These are phyloP conservation scores for Cepaea hortensis DNA, from an alignment of 2,888 invertebrate genomes.

Conservation along the genomic window DNA sequence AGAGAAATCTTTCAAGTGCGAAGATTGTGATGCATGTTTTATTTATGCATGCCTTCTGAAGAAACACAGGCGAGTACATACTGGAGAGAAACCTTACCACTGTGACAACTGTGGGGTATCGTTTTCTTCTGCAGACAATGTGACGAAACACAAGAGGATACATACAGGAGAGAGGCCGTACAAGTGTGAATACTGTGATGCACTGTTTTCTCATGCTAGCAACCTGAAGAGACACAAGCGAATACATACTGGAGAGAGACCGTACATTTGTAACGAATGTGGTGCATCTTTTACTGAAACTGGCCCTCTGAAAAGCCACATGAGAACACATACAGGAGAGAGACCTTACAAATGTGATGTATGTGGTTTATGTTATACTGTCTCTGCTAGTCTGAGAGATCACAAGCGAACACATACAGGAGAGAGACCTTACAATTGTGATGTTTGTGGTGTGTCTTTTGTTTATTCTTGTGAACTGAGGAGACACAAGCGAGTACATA, in stretches of 20 bases:
- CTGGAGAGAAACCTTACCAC: background rate
- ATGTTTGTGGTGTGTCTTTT: constrained; percentile 11
- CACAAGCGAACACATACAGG: background rate
- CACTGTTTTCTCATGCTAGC: background rate
- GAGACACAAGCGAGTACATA: background rate
- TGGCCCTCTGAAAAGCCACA: background rate
- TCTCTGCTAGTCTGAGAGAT: background rate
- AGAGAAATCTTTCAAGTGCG: background rate
- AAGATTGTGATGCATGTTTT: background rate
- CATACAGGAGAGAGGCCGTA: background rate
- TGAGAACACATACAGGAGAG: constrained; percentile 12
- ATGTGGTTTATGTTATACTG: background rate
- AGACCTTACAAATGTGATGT: constrained; percentile 1
- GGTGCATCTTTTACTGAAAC: background rate
- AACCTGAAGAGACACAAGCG: background rate
- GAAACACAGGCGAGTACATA: background rate
- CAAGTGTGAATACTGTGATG: background rate
- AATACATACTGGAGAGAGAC: too few relatives aligned
- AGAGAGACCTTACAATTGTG: constrained; percentile 5
- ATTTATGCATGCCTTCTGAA: background rate
- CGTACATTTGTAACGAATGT: background rate
- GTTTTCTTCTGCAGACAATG: background rate
- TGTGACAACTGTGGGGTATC: background rate
- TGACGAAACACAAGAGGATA: background rate
- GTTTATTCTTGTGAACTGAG: background rate